Conservation (phyloP, 1,140 invertebrate species). For the Campodea augens region DNA sequence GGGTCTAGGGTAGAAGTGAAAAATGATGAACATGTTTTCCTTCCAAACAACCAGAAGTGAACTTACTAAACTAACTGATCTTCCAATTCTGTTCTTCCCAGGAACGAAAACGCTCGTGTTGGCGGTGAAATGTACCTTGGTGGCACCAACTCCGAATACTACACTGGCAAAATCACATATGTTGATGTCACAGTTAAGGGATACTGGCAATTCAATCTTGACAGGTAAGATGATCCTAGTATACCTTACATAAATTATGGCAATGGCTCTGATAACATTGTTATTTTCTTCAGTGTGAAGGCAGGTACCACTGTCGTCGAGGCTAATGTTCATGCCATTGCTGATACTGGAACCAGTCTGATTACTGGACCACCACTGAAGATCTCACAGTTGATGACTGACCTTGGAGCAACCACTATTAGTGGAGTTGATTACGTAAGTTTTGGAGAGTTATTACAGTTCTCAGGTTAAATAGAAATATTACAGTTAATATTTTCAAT, state of each 20-base stretch:
- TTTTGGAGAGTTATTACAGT: too few species aligned
- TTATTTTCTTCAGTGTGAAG: background rate
- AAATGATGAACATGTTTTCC: too few species aligned
- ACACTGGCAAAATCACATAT: slow-evolving; percentile 38
- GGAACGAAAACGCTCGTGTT: slow-evolving; percentile 25
- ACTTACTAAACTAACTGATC: too few species aligned
- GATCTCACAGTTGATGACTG: slow-evolving; percentile 10
- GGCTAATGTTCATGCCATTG: slow-evolving; percentile 13
- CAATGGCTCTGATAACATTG: too few species aligned
- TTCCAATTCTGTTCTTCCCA: slow-evolving; percentile 17
- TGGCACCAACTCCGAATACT: slow-evolving; percentile 33
- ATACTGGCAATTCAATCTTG: slow-evolving; percentile 48
- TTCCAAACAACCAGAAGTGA: too few species aligned
- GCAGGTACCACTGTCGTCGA: slow-evolving; percentile 7
- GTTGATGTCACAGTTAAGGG: slow-evolving; percentile 32
- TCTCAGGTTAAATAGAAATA: too few species aligned
- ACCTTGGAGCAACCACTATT: slow-evolving; percentile 8
- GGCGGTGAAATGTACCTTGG: slow-evolving; percentile 38
- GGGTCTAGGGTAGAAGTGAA: too few species aligned
- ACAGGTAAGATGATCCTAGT: slow-evolving; percentile 21
- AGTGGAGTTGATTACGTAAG: too few species aligned
- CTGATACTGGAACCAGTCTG: slow-evolving; percentile 16
- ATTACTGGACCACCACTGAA: slow-evolving; percentile 12
- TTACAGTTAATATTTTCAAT: too few species aligned
- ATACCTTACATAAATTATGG: too few species aligned